Conservation (phyloP, 2,888 invertebrate genomes). For the Aquatica leii region DNA sequence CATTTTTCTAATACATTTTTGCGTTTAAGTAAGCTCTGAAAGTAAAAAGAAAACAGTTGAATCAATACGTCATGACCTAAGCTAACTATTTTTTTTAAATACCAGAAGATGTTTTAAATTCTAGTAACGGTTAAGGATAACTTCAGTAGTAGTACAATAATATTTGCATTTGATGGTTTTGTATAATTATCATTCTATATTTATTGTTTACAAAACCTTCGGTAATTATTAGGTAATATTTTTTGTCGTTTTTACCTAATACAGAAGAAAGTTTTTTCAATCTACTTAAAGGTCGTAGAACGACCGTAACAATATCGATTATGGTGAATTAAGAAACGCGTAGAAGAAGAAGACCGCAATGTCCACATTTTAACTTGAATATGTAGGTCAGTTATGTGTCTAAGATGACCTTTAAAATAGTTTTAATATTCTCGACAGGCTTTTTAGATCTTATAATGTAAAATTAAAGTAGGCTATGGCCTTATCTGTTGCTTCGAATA, state of each 20-base stretch:
- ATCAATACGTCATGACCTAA: no score
- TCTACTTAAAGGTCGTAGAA: background rate
- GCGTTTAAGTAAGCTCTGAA: no score
- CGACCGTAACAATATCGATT: background rate
- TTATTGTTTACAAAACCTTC: constrained; percentile 7
- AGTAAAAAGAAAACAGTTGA: no score
- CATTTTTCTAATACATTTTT: no score
- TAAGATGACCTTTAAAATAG: constrained; percentile 5
- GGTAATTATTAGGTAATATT: background rate
- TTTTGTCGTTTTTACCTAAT: no score
- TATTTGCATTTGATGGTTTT: background rate
- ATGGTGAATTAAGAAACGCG: background rate
- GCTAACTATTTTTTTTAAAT: no score
- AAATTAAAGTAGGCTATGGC: background rate
- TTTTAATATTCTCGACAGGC: constrained; percentile 7
- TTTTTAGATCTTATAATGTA: background rate
- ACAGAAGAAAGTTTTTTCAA: background rate
- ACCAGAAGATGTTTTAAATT: no score
- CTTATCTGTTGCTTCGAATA: no score
- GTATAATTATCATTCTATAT: constrained; percentile 1
- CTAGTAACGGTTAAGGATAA: background rate
- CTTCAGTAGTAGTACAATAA: background rate
- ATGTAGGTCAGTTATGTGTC: constrained; percentile 4
- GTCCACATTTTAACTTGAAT: constrained; percentile 1
- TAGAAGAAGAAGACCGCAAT: background rate